Evolutionary conservation across 2,113 vertebrate species (phyloP).

Genomic region (Perca flavescens): DNA sequence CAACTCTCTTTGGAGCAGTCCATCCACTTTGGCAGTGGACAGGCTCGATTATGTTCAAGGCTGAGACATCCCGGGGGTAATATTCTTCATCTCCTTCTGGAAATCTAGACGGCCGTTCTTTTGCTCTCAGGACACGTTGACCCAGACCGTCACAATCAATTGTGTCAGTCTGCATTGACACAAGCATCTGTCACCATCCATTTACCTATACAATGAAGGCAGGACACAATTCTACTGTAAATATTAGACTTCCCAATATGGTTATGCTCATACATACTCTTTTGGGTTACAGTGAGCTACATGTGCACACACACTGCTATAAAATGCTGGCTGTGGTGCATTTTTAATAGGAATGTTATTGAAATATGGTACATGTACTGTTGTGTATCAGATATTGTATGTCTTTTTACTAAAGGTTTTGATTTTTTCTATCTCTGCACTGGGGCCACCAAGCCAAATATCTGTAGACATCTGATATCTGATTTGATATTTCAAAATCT

Average conservation of each 20-base stretch:
- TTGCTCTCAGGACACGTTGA: conserved; percentile 61
- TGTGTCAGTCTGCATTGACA: conserved; percentile 61
- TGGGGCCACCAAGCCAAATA: not conserved
- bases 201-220: conserved; percentile 51
- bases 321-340: not conserved
- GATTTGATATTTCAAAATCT: conserved; percentile 43
- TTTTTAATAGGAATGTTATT: not conserved
- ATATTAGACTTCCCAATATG: conserved; percentile 19
- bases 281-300: not conserved
- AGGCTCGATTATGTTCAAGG: conserved; percentile 72
- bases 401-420: not conserved
- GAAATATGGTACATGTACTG: not conserved
- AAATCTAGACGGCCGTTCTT: conserved; percentile 52
- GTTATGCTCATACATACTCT: not conserved
- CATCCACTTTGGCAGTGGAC: conserved; percentile 64
- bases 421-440: not conserved
- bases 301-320: not conserved
- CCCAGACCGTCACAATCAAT: conserved; percentile 58
- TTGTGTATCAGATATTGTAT: not conserved
- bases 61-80: conserved; percentile 63
- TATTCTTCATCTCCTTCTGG: conserved; percentile 68
- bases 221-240: conserved; percentile 12
- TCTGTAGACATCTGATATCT: conserved; percentile 5
- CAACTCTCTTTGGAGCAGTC: conserved; percentile 54
- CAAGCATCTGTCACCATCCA: conserved; percentile 53